Evolutionary conservation across 2,888 invertebrate species (phyloP).

Genomic region (Drosophila falleni): DNA sequence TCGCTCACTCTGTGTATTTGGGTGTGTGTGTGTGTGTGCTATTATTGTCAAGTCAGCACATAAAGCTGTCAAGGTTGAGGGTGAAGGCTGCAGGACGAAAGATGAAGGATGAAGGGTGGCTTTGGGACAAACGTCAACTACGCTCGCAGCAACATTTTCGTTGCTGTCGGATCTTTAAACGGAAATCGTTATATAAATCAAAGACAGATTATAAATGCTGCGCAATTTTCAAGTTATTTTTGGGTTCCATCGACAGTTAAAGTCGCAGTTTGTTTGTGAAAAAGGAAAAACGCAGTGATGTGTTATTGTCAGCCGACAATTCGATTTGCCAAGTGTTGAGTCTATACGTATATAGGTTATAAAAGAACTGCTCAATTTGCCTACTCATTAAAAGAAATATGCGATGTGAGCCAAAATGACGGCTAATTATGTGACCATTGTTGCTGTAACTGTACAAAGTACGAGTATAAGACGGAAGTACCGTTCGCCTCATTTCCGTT

Average conservation of each 20-base stretch:
- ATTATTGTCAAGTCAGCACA: slow-evolving; percentile 80
- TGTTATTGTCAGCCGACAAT: slow-evolving; percentile 26
- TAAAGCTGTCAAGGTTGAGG: slow-evolving; percentile 53
- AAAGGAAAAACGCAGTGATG: slow-evolving; percentile 56
- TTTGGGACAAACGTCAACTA: slow-evolving; percentile 44
- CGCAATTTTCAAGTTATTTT: slow-evolving; percentile 76
- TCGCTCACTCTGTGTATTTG: background rate
- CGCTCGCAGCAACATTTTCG: slow-evolving; percentile 45
- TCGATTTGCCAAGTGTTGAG: slow-evolving; percentile 57
- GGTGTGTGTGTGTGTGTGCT: slow-evolving; percentile 49
- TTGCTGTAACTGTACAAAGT: slow-evolving; percentile 10
- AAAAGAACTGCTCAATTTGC: slow-evolving; percentile 20
- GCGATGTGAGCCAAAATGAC: slow-evolving; percentile 47
- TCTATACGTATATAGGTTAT: too few species aligned
- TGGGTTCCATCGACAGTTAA: slow-evolving; percentile 26
- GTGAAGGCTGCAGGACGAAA: slow-evolving; percentile 5
- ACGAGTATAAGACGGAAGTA: slow-evolving; percentile 48
- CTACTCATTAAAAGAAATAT: slow-evolving; percentile 56
- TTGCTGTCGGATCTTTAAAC: slow-evolving; percentile 62
- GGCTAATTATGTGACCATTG: slow-evolving; percentile 61
- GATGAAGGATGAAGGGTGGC: slow-evolving; percentile 20
- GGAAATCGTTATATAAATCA: slow-evolving; percentile 83
- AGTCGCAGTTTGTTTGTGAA: slow-evolving; percentile 20
- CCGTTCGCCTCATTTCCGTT: slow-evolving; percentile 69
- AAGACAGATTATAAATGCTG: slow-evolving; percentile 79